A percentile compares a stretch with the other conserved stretches of the same genome.
These are phyloP conservation scores for Aegotheles bennettii DNA, from an alignment of 2,113 vertebrate species.

Conservation along the genomic window DNA sequence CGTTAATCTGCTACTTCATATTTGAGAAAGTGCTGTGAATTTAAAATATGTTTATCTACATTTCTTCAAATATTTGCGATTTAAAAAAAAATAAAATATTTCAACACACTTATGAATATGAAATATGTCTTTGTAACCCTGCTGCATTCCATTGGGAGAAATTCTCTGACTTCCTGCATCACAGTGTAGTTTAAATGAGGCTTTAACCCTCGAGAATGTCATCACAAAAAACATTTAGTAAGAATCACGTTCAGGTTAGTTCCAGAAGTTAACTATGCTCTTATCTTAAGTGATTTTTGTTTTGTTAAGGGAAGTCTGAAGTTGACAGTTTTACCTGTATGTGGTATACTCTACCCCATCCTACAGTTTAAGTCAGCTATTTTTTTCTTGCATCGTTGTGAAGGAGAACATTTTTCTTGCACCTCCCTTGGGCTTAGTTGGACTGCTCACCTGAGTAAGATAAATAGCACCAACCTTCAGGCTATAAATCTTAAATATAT, in stretches of 20 bases:
- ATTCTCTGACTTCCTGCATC: neutral
- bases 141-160: slow-evolving; percentile 33
- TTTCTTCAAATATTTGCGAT: slow-evolving; percentile 57
- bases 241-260: neutral
- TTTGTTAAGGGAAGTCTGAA: neutral
- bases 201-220: neutral
- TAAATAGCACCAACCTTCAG: slow-evolving; percentile 22
- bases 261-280: neutral
- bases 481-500: slow-evolving; percentile 48
- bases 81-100: slow-evolving; percentile 54
- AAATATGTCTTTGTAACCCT: slow-evolving; percentile 34
- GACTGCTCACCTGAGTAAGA: slow-evolving; percentile 29
- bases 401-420: slow-evolving; percentile 34
- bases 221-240: neutral
- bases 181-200: neutral
- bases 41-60: slow-evolving; percentile 62
- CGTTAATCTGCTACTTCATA: slow-evolving; percentile 34
- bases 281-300: neutral
- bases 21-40: slow-evolving; percentile 58
- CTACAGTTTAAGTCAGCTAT: neutral
- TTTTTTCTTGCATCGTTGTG: neutral
- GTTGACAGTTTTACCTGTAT: neutral
- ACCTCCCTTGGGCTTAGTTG: slow-evolving; percentile 6
- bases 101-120: slow-evolving; percentile 39
- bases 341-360: neutral